Base-by-base conservation (phyloP, 2,888 invertebrate genomes). In the Mycogona germanica region DNA sequence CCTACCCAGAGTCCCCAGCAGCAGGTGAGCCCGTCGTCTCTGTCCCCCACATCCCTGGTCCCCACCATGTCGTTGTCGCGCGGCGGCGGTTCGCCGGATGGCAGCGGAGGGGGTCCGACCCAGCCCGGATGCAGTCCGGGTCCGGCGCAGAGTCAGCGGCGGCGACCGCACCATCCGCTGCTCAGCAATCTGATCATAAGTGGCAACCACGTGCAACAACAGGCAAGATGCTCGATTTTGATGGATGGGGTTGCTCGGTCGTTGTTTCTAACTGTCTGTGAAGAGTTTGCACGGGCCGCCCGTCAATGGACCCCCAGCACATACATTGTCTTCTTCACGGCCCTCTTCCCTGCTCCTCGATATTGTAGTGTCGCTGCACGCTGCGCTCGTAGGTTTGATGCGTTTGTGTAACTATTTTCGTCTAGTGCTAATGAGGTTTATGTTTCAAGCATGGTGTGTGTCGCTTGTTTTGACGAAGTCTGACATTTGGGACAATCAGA, bases 21-120 rank as follows among this genome's bases (percentile, higher is more conserved):
- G 70, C 78, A 77, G 68, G 77, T 76, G 66, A 81, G 81, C 70
- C 81, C 83, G 62, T 78, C 81, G 64, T 80, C 81, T 64, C 74
- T 81, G 70, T 80, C 80, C 66, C 80, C 79, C 62, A 80, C 77
- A 66, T 78, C 78, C 70, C 74, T 78, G 69, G 75, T 76, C 62
- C 70, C 73, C 58, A 37, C 52, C 21, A 52, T 52, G 41, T 35
- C 52, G 23, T 30, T 52, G 41, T 21, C 52, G 7, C 52, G 52
- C 6, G 45, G 35, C 19, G 50, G 50, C 37, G 30, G 28, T 25
- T 28, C 52, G 25, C 29, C 44, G 44, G 37, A 25, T 30, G 46
- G 32, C 23, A 30, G 46, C 72, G 73, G 59, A 67, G 60, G 51
- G 35, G 60, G 60, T 29, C 56, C 60, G 6, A 59, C 60, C 53